Evolutionary conservation across 2,113 vertebrate species (phyloP).

Genomic region (Podarcis muralis): DNA sequence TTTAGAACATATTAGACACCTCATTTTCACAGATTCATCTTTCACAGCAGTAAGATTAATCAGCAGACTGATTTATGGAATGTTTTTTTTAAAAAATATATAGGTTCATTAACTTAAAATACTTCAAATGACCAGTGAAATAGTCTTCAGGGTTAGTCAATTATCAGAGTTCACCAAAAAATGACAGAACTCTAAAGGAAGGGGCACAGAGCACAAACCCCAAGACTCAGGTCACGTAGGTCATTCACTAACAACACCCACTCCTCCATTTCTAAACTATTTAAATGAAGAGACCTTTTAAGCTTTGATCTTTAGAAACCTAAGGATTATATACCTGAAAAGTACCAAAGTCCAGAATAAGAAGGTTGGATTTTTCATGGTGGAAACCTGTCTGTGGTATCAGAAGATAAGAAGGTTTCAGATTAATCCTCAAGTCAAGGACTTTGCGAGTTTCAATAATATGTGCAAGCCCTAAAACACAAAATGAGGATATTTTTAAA

Average conservation of each 20-base stretch:
- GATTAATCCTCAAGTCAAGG: conserved; percentile 88
- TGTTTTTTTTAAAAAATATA: neutral
- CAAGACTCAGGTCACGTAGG: neutral
- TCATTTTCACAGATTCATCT: neutral
- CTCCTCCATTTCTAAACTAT: neutral
- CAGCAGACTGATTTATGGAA: neutral
- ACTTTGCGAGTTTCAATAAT: conserved; percentile 96
- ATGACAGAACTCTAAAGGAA: no score
- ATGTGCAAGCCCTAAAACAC: conserved; percentile 85
- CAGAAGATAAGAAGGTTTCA: conserved; percentile 94
- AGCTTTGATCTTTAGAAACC: neutral
- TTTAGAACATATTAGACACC: neutral
- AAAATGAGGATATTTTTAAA: neutral
- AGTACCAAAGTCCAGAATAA: conserved; percentile 95
- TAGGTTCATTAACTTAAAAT: neutral
- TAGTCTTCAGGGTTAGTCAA: neutral
- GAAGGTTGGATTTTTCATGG: conserved; percentile 78
- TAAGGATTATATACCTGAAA: conserved; percentile 79
- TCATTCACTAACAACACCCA: neutral
- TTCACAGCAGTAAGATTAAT: neutral
- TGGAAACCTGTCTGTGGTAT: conserved; percentile 89
- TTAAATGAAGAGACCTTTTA: neutral
- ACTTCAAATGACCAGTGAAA: neutral
- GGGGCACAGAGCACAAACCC: no score
- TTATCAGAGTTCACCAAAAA: neutral